A percentile compares a stretch with the other conserved stretches of the same genome.
Conservation (phyloP, 2,113 vertebrate genomes). For the Hiodon alosoides region DNA sequence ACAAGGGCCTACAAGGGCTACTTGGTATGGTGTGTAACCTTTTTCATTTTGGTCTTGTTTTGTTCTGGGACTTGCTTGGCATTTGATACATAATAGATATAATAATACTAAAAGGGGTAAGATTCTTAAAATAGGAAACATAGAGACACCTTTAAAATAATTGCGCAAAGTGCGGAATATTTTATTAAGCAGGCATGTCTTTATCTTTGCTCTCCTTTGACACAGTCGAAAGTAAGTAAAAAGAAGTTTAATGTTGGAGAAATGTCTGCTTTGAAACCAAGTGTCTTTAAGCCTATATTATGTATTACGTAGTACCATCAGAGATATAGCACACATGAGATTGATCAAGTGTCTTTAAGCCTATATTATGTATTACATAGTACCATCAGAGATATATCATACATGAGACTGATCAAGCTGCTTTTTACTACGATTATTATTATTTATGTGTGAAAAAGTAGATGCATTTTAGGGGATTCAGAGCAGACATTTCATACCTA, state of each 20-base stretch:
- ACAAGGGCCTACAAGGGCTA: background rate
- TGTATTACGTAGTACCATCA: too few relatives aligned
- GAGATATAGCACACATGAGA: too few relatives aligned
- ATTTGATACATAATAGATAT: background rate
- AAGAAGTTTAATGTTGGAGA: background rate
- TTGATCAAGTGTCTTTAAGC: background rate
- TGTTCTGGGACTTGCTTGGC: background rate
- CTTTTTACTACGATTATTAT: background rate
- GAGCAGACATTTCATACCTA: background rate
- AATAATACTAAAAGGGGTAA: constrained; percentile 4
- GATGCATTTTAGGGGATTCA: too few relatives aligned
- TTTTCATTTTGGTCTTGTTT: background rate
- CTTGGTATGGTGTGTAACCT: background rate
- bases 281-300: too few relatives aligned
- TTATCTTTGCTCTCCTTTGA: too few relatives aligned
- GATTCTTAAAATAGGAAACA: background rate
- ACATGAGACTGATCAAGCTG: background rate
- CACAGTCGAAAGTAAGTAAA: too few relatives aligned
- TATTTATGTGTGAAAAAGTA: background rate
- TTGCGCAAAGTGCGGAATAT: background rate
- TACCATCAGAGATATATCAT: background rate
- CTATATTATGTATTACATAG: too few relatives aligned
- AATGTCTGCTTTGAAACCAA: too few relatives aligned
- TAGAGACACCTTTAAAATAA: background rate
- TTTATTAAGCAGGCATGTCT: too few relatives aligned